A percentile compares a stretch with the other conserved stretches of the same genome.
These are phyloP conservation scores for Antennarius striatus DNA, from an alignment of 2,113 vertebrate species.

Conservation along the genomic window DNA sequence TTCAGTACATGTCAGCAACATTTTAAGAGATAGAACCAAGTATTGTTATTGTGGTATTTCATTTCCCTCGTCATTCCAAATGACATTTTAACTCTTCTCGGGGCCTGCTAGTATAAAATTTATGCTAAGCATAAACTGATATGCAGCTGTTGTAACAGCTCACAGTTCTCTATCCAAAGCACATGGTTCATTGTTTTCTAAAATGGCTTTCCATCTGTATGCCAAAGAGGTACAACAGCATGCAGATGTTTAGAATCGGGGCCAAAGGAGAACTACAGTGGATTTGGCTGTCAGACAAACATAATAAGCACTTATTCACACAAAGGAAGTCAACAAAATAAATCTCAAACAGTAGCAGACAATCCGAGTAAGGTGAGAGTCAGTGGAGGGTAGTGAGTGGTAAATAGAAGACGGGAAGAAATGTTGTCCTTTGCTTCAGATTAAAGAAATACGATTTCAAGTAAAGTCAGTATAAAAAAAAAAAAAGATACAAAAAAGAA, in stretches of 20 bases:
- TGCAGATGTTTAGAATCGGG: constrained; percentile 23
- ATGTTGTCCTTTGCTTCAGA: no score
- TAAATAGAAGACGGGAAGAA: background rate
- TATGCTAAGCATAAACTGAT: background rate
- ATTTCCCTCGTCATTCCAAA: background rate
- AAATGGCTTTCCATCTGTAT: constrained; percentile 23
- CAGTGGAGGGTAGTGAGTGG: background rate
- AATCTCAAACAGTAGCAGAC: background rate
- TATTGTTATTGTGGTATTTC: no score
- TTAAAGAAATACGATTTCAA: background rate
- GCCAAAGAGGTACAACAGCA: constrained; percentile 11
- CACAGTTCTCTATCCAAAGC: background rate
- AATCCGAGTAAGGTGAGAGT: background rate
- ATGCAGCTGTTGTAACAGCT: background rate
- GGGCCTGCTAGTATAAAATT: background rate
- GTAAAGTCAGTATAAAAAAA: background rate
- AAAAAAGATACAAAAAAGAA: background rate
- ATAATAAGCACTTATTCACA: constrained; percentile 4
- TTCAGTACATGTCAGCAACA: no score
- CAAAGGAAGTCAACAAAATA: background rate
- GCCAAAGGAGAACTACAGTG: constrained; percentile 23
- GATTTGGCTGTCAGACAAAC: constrained; percentile 29
- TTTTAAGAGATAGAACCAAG: no score
- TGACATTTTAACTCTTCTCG: background rate
- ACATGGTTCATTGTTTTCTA: constrained; percentile 26